These are phyloP conservation scores for Drosophila quadrilineata DNA, from an alignment of 1,140 invertebrate genomes.

Conservation along the genomic window DNA sequence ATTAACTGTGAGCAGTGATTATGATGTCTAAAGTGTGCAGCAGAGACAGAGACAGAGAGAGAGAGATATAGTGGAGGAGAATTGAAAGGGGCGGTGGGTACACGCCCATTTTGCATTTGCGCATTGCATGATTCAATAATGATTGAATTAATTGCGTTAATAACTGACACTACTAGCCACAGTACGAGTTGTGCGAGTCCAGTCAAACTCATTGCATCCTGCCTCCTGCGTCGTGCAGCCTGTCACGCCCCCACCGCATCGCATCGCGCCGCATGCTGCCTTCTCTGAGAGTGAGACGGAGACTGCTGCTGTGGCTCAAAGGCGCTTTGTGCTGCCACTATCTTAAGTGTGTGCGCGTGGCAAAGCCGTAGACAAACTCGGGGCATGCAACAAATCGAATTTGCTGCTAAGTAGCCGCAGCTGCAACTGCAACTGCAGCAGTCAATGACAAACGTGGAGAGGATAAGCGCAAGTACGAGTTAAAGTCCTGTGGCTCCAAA, in stretches of 20 bases:
- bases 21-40: conserved; percentile 64
- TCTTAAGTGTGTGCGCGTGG: conserved; percentile 73
- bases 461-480: conserved; percentile 12
- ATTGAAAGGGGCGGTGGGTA: no score
- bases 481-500: conserved; percentile 33
- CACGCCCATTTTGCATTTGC: conserved; percentile 73
- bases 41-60: no score
- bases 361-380: conserved; percentile 61
- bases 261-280: no score
- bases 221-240: conserved; percentile 24
- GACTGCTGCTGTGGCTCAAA: conserved; percentile 46
- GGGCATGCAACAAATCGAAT: conserved; percentile 68
- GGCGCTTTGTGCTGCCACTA: conserved; percentile 68
- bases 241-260: conserved; percentile 13
- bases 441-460: background rate
- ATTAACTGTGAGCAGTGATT: conserved; percentile 55
- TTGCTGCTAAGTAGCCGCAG: conserved; percentile 75
- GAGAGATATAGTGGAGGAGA: no score
- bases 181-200: conserved; percentile 12
- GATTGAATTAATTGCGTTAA: conserved; percentile 81
- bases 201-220: background rate
- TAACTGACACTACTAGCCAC: conserved; percentile 79
- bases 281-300: no score
- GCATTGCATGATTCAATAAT: conserved; percentile 81
- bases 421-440: no score